Evolutionary conservation across 2,113 vertebrate species (phyloP), one percentile per base, ranked within the genome.

Genomic region (Onychorhynchus coronatus): DNA sequence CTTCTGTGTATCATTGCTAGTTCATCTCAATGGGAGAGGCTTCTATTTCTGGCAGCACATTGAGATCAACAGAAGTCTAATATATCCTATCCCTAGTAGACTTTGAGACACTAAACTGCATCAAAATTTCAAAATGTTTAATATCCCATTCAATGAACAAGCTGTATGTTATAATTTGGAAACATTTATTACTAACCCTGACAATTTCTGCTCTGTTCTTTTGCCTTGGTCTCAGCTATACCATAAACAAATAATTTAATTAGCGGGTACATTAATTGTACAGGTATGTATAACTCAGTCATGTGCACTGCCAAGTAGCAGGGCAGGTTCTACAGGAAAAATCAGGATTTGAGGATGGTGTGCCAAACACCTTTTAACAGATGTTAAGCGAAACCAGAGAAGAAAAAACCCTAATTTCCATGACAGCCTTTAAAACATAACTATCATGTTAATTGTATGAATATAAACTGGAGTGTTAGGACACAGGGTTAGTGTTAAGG

Each of bases 311-410:
- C 49, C n/a, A 66, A 82, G 74, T 39, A 82, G 77, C 52, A 76
- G 50, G 33, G 74, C 93, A 89, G 81, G 94, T 91, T 95, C 71
- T 83, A 31, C 93, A 82, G 77, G 91, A 92, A 94, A 80, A 82
- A 66, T 37, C 25, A 41, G 42, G 25, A 75, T 85, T 44, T 75
- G 49, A 33, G 47, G 27, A 61, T 81, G 65, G 52, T 78, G 65
- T 87, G 80, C 30, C 61, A 87, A 84, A 53, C 11, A 31, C 28
- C 30, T 55, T 88, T 91, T 79, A 89, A 58, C 15, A 78, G 56
- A 27, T 25, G 49, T 77, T 68, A 35, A 73, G 39, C 35, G n/a
- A 35, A 37, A 72, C 14, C 8, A 4, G 30, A 68, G 35, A 81
- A 80, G 18, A 39, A 42, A 33, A 75, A 55, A 68, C 21, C 1